These are phyloP conservation scores for Austrolebias charrua DNA, from an alignment of 2,797 vertebrate genomes.

Conservation along the genomic window DNA sequence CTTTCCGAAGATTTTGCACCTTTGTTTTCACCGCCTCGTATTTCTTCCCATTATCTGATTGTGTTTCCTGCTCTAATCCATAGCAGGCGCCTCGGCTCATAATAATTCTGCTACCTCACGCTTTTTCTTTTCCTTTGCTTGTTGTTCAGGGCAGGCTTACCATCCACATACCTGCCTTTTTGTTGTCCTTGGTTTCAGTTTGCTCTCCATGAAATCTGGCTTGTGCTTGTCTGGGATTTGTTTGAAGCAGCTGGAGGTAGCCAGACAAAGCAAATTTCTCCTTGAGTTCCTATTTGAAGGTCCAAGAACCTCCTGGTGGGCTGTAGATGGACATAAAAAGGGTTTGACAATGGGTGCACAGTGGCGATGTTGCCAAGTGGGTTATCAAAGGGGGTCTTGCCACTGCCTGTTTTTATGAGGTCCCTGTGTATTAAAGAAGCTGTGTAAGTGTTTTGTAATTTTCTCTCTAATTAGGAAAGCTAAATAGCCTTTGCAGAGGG, in stretches of 20 bases:
- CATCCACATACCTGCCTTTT: constrained; percentile 3
- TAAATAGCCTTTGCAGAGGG: constrained; percentile 69
- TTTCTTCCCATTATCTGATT: not conserved
- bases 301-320: constrained; percentile 14
- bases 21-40: not conserved
- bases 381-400: constrained; percentile 26
- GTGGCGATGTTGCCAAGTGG: constrained; percentile 12
- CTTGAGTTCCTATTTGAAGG: constrained; percentile 4
- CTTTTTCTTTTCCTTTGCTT: not conserved
- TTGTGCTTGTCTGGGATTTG: constrained; percentile 17
- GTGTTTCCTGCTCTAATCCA: constrained; percentile 7
- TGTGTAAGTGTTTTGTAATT: constrained; percentile 73
- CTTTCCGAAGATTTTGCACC: not conserved
- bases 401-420: constrained; percentile 73
- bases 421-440: constrained; percentile 74
- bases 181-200: not conserved
- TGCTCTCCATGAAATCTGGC: not conserved
- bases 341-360: constrained; percentile 11
- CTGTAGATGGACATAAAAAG: constrained; percentile 13
- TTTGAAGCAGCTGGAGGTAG: constrained; percentile 2
- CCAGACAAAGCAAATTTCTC: constrained; percentile 8
- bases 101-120: not conserved
- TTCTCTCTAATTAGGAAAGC: constrained; percentile 78
- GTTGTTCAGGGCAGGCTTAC: constrained; percentile 1
- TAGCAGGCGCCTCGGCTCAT: not conserved